Evolutionary conservation across 2,888 invertebrate genomes (phyloP), one percentile per base, ranked within the genome.

Genomic region (Scaptomyza flava): DNA sequence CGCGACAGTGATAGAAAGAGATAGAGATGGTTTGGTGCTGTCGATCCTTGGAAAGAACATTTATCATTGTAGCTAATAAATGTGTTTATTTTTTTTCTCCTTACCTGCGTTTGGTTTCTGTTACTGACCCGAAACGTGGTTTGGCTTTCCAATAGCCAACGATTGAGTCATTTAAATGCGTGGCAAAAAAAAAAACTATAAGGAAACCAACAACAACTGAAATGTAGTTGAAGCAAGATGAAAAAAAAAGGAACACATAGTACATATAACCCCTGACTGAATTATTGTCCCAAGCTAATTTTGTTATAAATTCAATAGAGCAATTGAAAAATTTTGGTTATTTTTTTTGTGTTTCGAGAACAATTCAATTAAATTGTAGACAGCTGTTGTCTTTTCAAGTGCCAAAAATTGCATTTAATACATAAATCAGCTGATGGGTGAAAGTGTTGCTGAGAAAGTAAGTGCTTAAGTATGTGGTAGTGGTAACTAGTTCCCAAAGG

Each of bases 91-190:
- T 79, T 23, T 57, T 30, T 23, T 23, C 4, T 34, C 7, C 46
- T 57, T 56, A 42, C 45, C 53, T 41, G 41, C 41, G 9, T 14
- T 38, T 6, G n/a, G 14, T 42, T 9, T 53, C 46, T 31, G 38
- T 43, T 36, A 45, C 31, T 56, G 51, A 57, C 74, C 74, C 72
- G 36, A 60, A 61, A 75, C 75, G 74, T 75, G 75, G 75, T 75
- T 75, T 75, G 74, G 74, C 74, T 75, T 75, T 71, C 45, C 63
- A 72, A 72, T 72, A 63, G 45, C 23, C 23, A 30, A 57, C 74
- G 86, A 87, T 87, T 88, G 87, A 87, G 87, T 87, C 83, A 87
- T 86, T 86, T 79, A 68, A 79, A 77, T 81, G 79, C 71, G 64
- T 69, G 66, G 68, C 70, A 72, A 79, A 79, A 77, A 72, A 27